Percentiles rank a stretch among this genome's conserved stretches.
Conservation (phyloP, 2,888 invertebrate genomes). For the Empis stercorea region DNA sequence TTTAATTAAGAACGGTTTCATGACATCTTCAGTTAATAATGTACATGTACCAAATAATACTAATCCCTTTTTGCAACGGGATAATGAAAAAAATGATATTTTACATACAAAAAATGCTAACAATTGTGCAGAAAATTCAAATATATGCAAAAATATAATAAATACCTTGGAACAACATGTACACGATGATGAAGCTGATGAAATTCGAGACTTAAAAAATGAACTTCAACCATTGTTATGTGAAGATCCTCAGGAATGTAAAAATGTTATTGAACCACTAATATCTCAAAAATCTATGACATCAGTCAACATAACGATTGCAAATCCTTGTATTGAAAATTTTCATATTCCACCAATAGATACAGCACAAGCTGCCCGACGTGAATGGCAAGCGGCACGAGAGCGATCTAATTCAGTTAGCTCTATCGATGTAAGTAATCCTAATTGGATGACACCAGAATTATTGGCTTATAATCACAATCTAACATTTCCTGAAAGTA, state of each 20-base stretch:
- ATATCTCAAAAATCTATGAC: conserved; percentile 45
- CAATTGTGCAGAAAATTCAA: conserved; percentile 39
- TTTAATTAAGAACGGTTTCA: not conserved
- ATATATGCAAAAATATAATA: conserved; percentile 1
- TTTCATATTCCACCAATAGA: conserved; percentile 50
- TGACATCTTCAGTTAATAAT: not conserved
- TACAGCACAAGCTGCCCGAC: conserved; percentile 2
- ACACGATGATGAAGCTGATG: conserved; percentile 26
- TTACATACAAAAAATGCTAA: conserved; percentile 42
- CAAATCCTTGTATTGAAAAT: conserved; percentile 61
- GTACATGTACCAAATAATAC: too few relatives aligned
- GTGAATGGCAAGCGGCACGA: conserved; percentile 2
- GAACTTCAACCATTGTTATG: conserved; percentile 35
- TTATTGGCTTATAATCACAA: conserved; percentile 68
- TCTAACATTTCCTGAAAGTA: conserved; percentile 67
- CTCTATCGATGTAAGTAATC: conserved; percentile 57
- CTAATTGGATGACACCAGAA: conserved; percentile 74
- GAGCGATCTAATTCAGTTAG: conserved; percentile 48
- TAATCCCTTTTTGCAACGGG: conserved; percentile 37
- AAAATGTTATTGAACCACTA: conserved; percentile 26
- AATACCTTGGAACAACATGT: not conserved
- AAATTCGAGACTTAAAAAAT: conserved; percentile 33
- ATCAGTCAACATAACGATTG: conserved; percentile 53
- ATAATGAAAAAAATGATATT: conserved; percentile 35
- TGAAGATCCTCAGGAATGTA: conserved; percentile 28